A percentile compares a stretch with the other conserved stretches of the same genome.
Evolutionary conservation across 2,797 vertebrate genomes (phyloP).

Genomic region (Tachyglossus aculeatus): DNA sequence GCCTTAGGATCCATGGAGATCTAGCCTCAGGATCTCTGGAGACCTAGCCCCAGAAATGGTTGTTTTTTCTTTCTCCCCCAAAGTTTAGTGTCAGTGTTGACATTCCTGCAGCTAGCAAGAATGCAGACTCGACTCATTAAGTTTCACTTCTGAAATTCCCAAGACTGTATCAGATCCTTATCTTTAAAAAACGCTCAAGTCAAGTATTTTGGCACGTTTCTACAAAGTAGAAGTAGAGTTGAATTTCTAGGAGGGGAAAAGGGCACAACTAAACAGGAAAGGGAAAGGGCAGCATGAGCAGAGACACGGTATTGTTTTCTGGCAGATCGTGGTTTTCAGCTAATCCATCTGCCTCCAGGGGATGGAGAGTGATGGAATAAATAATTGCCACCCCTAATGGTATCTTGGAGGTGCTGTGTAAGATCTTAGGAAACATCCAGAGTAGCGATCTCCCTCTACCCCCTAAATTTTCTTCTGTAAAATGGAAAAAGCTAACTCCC

Average conservation of each 20-base stretch:
- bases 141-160: constrained; percentile 12
- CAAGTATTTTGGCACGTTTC: background rate
- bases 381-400: too few species aligned
- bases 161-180: background rate
- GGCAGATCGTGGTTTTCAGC: too few species aligned
- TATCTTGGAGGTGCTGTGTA: too few species aligned
- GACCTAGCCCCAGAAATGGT: too few species aligned
- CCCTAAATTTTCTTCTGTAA: background rate
- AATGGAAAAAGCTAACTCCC: constrained; percentile 13
- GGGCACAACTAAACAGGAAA: background rate
- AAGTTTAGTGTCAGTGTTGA: background rate
- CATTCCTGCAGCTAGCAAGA: background rate
- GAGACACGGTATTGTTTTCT: too few species aligned
- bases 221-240: background rate
- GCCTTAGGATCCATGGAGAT: too few species aligned
- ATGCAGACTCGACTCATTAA: constrained; percentile 10
- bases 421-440: too few species aligned
- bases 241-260: background rate
- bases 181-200: too few species aligned
- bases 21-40: too few species aligned
- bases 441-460: too few species aligned
- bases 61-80: background rate
- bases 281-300: background rate
- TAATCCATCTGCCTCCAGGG: too few species aligned
- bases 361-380: too few species aligned